Evolutionary conservation across 2,797 vertebrate genomes (phyloP).

Genomic region (Galago senegalensis): DNA sequence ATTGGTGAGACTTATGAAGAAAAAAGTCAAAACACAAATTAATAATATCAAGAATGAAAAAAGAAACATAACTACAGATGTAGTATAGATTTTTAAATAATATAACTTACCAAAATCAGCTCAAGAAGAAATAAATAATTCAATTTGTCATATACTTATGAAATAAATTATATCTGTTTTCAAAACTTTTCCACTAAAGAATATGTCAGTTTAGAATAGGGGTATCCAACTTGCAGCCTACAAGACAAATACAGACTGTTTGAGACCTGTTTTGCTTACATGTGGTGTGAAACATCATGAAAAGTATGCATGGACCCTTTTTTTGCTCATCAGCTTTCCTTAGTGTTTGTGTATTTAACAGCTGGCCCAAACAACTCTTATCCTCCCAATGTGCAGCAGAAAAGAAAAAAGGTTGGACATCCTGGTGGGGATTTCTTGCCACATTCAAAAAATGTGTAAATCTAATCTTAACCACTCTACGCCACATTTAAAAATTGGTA

Average conservation of each 20-base stretch:
- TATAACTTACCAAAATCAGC: background rate
- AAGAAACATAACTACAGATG: background rate
- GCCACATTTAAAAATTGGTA: background rate
- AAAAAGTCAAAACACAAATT: conserved; percentile 8
- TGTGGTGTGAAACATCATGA: no score
- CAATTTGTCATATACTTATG: background rate
- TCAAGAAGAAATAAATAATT: background rate
- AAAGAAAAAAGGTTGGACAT: no score
- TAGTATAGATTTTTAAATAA: background rate
- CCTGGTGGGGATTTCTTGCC: no score
- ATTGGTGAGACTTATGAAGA: background rate
- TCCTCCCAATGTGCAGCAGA: no score
- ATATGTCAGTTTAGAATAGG: background rate
- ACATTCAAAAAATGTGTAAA: no score
- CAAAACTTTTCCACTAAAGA: background rate
- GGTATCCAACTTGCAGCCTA: no score
- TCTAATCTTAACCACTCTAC: background rate
- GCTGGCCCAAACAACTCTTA: no score
- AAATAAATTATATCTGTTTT: background rate
- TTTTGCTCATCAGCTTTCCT: no score
- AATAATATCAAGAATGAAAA: background rate
- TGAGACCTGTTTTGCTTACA: no score
- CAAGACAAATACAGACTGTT: no score
- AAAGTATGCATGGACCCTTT: no score
- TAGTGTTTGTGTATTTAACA: no score